Percentiles rank a stretch among this genome's conserved stretches.
Evolutionary conservation across 2,113 vertebrate genomes (phyloP).

Genomic region (Geococcyx californianus): DNA sequence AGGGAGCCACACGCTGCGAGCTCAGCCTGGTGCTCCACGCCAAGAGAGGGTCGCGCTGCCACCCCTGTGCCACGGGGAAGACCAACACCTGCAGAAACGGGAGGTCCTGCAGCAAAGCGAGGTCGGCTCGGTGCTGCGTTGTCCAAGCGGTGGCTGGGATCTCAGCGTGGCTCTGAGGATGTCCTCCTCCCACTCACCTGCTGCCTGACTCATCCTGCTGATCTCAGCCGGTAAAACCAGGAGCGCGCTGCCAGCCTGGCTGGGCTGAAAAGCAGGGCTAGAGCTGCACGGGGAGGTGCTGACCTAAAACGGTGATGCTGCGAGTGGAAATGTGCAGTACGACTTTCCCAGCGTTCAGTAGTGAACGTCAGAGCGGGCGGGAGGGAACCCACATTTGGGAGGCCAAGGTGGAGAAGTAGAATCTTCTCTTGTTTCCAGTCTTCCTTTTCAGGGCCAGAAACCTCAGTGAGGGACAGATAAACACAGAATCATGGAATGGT

Average conservation of each 20-base stretch:
- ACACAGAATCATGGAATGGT: too few relatives aligned
- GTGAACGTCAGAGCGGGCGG: fast-evolving
- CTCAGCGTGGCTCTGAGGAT: fast-evolving
- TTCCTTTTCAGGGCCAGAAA: background rate
- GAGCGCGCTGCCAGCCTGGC: background rate
- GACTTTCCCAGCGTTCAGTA: fast-evolving
- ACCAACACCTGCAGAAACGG: background rate
- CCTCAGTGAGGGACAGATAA: background rate
- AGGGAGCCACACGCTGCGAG: fast-evolving
- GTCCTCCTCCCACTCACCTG: background rate
- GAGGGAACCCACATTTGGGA: background rate
- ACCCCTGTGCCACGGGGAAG: fast-evolving
- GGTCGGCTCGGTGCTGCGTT: fast-evolving
- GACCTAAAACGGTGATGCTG: background rate
- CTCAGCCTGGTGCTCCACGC: background rate
- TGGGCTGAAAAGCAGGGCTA: background rate
- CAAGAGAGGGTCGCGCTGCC: background rate
- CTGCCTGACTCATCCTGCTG: background rate
- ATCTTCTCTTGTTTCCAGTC: background rate
- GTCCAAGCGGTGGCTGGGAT: background rate
- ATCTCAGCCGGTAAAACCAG: background rate
- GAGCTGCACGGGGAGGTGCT: background rate
- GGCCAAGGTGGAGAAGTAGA: background rate
- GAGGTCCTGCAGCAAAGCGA: background rate
- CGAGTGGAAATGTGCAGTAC: fast-evolving